Percentiles rank a stretch among this genome's conserved stretches.
These are phyloP conservation scores for Oreotrochilus melanogaster DNA, from an alignment of 2,113 vertebrate species.

Conservation along the genomic window DNA sequence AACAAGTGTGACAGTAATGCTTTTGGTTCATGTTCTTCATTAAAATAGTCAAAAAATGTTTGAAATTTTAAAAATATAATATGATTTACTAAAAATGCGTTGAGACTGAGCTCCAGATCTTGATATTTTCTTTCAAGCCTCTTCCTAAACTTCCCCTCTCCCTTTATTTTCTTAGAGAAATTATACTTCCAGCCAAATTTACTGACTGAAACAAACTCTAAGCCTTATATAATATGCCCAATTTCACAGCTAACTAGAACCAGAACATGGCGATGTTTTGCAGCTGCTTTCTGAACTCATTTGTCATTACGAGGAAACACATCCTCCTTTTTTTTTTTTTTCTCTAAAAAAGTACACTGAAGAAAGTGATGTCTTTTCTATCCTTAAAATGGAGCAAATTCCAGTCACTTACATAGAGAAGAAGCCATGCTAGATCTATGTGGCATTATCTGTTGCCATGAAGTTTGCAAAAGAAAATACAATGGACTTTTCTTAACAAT, in stretches of 20 bases:
- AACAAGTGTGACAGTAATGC: neutral
- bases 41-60: constrained; percentile 18
- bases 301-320: neutral
- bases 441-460: neutral
- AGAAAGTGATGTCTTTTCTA: neutral
- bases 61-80: constrained; percentile 2
- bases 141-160: neutral
- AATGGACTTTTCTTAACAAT: neutral
- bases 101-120: neutral
- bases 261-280: neutral
- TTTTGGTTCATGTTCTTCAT: constrained; percentile 31
- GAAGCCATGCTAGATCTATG: neutral
- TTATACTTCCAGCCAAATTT: neutral
- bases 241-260: constrained; percentile 10
- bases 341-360: neutral
- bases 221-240: neutral
- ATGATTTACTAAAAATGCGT: constrained; percentile 24
- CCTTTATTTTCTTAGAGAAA: neutral
- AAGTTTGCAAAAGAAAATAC: neutral
- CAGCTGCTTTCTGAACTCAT: constrained; percentile 6
- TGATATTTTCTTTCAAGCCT: neutral
- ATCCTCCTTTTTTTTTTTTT: neutral
- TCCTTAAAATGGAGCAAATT: neutral
- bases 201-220: neutral
- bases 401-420: neutral